Base-by-base conservation (phyloP, 2,888 invertebrate genomes). In the Diaphora mendica region DNA sequence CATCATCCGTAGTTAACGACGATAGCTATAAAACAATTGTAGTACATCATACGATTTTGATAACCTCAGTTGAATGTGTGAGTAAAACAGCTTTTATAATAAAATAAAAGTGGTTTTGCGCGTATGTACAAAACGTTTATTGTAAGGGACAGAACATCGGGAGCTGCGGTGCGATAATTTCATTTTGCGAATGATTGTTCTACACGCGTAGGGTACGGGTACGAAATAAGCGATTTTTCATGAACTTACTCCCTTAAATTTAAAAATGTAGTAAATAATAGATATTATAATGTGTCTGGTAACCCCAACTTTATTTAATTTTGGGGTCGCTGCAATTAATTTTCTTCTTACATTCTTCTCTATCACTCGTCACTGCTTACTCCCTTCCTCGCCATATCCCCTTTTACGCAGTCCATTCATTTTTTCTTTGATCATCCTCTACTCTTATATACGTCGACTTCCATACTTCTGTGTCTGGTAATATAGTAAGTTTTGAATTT, bases 171-270 rank as follows among this genome's bases (percentile, higher is more conserved):
- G 71, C 76, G 77, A 85, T 86, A 82, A 85, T 83, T 85, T 83
- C 77, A 86, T 86, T 87, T 86, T 68, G 74, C 79, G 82, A 86
- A 85, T 84, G 79, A 84, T 85, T 84, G 79, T 80, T 85, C 79
- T 80, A 79, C 79, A 72, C 73, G 76, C 74, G 78, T 39, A 1
- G 13, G 70, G 68, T 76, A 11, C 59, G 76, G 81, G 23, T 3
- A 68, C 17, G 1, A 67, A 73, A 44, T 39, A 20, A 74, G 78
- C 77, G 77, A 39, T 35, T 55, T 23, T 0, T n/a, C 2, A 20
- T 23, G 7, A 1, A 48, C 48, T 48, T 48, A 48, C 48, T 48
- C 20, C 48, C 0, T 5, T 39, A 51, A 51, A 51, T 51, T 23
- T 23, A 51, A 51, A 51, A 51, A 51, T 48, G 5, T 1, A 20